phyloP scores from a whole-genome alignment of 2,113 vertebrate species.

The Propithecus coquereli region DNA sequence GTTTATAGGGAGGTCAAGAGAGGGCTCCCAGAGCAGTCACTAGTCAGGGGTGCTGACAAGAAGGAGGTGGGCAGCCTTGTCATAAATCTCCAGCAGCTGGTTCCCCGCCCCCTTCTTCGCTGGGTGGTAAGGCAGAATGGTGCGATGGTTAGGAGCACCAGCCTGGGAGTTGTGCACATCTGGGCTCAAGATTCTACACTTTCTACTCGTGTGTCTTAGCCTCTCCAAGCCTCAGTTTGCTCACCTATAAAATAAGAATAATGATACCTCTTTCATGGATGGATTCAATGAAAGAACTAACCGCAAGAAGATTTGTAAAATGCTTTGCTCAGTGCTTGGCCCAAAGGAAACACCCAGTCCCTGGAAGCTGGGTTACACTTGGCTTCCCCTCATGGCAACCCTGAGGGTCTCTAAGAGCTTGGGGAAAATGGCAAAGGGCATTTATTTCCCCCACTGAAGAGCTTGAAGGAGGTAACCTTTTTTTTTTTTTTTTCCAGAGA shows the following conservation, averaged over 20 bases:
- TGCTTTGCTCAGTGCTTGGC: not conserved
- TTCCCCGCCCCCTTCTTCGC: no score
- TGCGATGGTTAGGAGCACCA: not conserved
- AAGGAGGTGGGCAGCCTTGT: not conserved
- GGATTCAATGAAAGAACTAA: not conserved
- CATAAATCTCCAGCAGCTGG: not conserved
- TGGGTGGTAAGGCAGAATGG: not conserved
- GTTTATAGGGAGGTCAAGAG: constrained; percentile 53
- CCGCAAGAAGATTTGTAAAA: not conserved
- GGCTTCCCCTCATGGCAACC: not conserved
- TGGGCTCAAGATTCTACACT: not conserved
- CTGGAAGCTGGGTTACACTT: not conserved
- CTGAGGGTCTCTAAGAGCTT: not conserved
- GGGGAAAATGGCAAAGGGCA: not conserved
- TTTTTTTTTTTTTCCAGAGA: no score
- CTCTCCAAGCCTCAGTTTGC: not conserved
- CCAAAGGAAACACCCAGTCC: not conserved
- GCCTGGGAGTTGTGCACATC: not conserved
- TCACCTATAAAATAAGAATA: not conserved
- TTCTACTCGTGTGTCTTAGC: not conserved
- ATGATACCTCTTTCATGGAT: not conserved
- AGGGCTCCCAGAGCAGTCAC: not conserved
- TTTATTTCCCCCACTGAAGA: not conserved
- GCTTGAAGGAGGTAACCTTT: not conserved
- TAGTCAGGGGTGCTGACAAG: not conserved